Base-by-base conservation (phyloP, 1,140 invertebrate species). In the Halictus rubicundus region DNA sequence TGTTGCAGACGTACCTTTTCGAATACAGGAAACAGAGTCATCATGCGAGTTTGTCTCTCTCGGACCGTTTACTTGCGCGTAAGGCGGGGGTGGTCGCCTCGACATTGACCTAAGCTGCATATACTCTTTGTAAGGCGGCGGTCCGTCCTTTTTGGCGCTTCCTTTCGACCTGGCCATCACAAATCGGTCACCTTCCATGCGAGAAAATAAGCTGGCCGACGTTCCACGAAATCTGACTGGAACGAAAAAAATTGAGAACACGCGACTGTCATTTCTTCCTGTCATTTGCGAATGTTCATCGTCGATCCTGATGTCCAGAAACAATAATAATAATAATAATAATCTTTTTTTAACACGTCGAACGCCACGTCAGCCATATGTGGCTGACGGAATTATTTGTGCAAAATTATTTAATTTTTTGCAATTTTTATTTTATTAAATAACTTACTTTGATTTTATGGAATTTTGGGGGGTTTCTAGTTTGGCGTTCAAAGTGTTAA, bases 91-190 rank as follows among this genome's bases (percentile, higher is more conserved):
- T n/a, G 68, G 37, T 2, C 68, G 46, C 39, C 5, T 78, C 46
- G 76, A 71, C 76, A 64, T 78, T 64, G 76, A 78, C 60, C 76
- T 78, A 12, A 78, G 76, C 76, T 78, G 46, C 76, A 78, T 78
- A 19, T 23, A 79, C 25, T 61, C 32, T 64, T 57, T 69, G 14
- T 79, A 70, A 5, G 59, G 52, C 0, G 63, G 23, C 8, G 54
- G 37, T 4, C 14, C 42, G n/a, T 74, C 49, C 42, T 63, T 82
- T n/a, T 64, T 68, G 14, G 46, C 19, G 12, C 14, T 83, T 23
- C 52, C 69, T 32, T 69, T 83, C 14, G 70, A 79, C 46, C 75
- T 61, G 42, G 60, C 60, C 75, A 78, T 82, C 68, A 74, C 63
- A 21, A 39, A 84, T 78, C 32, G 52, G 69, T 79, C 59, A 74